Conservation (phyloP, 2,797 vertebrate genomes). For the Gouania willdenowi region DNA sequence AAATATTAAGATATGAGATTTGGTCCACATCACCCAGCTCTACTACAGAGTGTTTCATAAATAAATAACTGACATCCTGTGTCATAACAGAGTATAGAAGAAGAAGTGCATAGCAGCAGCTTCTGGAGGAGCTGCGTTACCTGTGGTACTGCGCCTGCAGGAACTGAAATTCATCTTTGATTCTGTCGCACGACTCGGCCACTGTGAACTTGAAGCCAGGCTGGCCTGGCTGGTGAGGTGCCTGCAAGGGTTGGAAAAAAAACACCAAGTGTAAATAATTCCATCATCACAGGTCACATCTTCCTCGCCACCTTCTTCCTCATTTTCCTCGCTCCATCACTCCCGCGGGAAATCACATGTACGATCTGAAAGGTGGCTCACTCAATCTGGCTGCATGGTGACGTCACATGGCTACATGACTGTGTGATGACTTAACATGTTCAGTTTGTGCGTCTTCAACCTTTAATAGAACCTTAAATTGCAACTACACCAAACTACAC, state of each 20-base stretch:
- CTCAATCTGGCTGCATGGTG: conserved; percentile 34
- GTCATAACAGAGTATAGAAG: conserved; percentile 4
- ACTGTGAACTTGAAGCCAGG: conserved; percentile 96
- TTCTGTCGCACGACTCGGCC: conserved; percentile 91
- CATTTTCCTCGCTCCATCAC: too few species aligned
- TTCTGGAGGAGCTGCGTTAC: conserved; percentile 68
- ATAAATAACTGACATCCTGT: too few species aligned
- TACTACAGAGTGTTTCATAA: too few species aligned
- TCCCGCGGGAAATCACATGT: conserved; percentile 12
- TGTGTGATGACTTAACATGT: too few species aligned
- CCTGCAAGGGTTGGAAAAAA: conserved; percentile 67
- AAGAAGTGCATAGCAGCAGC: conserved; percentile 18
- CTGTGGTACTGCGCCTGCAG: conserved; percentile 96
- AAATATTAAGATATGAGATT: too few species aligned
- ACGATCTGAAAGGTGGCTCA: conserved; percentile 46
- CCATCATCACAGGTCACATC: conserved; percentile 12
- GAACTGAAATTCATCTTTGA: conserved; percentile 98
- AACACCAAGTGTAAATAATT: conserved; percentile 39
- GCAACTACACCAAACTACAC: not conserved
- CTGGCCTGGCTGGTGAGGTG: conserved; percentile 93
- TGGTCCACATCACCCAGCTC: too few species aligned
- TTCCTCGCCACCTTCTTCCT: not conserved
- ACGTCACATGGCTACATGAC: too few species aligned
- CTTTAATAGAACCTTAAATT: too few species aligned
- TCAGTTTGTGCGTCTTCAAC: too few species aligned